Base-by-base conservation (phyloP, 2,113 vertebrate species). In the Channa maculata region DNA sequence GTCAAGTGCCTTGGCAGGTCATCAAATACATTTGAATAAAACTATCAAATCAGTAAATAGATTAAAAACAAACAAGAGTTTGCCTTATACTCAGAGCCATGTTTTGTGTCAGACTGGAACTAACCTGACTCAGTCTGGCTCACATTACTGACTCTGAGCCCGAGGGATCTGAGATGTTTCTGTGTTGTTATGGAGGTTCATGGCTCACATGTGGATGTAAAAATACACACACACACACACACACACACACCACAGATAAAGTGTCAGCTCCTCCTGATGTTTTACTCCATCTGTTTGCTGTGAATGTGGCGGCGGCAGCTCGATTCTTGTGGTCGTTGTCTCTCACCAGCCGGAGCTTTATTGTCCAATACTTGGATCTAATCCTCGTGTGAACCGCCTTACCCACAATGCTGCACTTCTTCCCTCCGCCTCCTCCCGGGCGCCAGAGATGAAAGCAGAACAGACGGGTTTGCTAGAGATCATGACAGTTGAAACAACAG, bases 341-440 rank as follows among this genome's bases (percentile, higher is more conserved):
- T 78, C 49, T 67, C 49, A 36, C 34, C 72, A 41, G 71, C 41
- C 14, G 14, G 36, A 59, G 62, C 52, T 67, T 75, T 74, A 43
- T 66, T 44, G 63, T 71, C 55, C 62, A 3, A 59, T 46, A 9
- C 39, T 73, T 15, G 2, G 49, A 64, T 78, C 65, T 80, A 75
- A 76, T 84, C 63, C 76, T 71, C 46, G 58, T 78, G 80, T 77
- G 80, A 82, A 80, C 65, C 3, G 3, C 60, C 13, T 75, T 68
- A 54, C 83, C 78, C 83, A 73, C 65, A 74, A 80, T 87, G 71
- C 72, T 24, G 6, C 36, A 24, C 43, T 14, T 36, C 46, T 9
- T 8, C 36, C 10, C 4, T 13, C 5, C n/a, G 0, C 38, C 6
- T 3, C 24, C 48, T 37, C 12, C 8, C 0, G 41, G 58, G 58